Conservation (phyloP, 2,888 invertebrate species). For the Oscheius sp. region DNA sequence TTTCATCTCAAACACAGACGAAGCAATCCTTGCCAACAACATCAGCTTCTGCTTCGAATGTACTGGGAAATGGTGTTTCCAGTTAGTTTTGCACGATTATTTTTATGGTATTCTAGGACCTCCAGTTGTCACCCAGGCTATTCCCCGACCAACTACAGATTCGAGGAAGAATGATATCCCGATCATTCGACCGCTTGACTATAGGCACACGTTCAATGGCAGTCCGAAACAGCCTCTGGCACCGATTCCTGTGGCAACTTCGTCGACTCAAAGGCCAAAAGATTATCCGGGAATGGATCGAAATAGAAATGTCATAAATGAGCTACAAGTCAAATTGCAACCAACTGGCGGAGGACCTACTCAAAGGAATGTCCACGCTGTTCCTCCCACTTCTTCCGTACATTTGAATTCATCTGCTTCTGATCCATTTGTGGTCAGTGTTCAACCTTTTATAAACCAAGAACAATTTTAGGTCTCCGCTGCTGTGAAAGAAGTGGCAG, state of each 20-base stretch:
- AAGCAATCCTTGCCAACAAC: background rate
- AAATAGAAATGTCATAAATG: conserved; percentile 17
- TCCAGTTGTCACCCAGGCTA: conserved; percentile 21
- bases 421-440: conserved; percentile 19
- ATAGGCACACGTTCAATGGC: background rate
- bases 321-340: conserved; percentile 9
- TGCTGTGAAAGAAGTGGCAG: conserved; percentile 5
- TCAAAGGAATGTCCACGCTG: background rate
- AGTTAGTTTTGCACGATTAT: background rate
- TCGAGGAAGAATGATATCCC: conserved; percentile 10
- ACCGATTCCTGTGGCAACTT: background rate
- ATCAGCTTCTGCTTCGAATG: background rate
- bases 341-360: conserved; percentile 18
- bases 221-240: background rate
- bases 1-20: conserved; percentile 15
- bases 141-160: conserved; percentile 9
- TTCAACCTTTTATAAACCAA: no score
- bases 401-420: conserved; percentile 24
- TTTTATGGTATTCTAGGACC: background rate
- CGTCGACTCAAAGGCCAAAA: background rate
- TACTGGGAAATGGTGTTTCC: background rate
- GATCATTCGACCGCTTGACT: conserved; percentile 22
- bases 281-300: background rate
- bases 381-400: background rate
- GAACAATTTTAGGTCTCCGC: conserved; percentile 15